phyloP scores from a whole-genome alignment of 2,888 invertebrate species.

The Scaptomyza tumidula region DNA sequence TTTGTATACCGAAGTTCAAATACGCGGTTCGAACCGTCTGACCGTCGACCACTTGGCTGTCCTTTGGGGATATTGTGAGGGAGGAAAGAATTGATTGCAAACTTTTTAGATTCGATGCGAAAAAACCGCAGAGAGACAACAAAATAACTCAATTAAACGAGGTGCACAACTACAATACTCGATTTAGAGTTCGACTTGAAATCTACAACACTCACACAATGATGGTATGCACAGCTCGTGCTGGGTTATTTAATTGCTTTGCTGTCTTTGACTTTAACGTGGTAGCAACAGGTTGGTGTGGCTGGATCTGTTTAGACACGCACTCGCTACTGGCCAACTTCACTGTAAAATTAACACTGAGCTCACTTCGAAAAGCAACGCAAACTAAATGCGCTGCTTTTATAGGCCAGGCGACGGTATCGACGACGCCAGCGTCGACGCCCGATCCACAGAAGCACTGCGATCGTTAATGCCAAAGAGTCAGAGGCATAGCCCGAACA shows the following conservation, averaged over 20 bases:
- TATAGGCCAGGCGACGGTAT: constrained; percentile 66
- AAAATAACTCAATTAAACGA: neutral
- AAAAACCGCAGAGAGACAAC: constrained; percentile 1
- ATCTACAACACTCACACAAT: constrained; percentile 30
- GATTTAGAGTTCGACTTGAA: neutral
- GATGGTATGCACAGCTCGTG: constrained; percentile 22
- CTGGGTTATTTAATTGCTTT: constrained; percentile 38
- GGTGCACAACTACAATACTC: constrained; percentile 11
- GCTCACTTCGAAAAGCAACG: constrained; percentile 79
- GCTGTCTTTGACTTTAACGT: constrained; percentile 50
- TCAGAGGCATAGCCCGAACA: constrained; percentile 14
- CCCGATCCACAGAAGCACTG: constrained; percentile 39
- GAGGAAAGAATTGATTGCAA: constrained; percentile 19
- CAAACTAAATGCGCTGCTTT: constrained; percentile 81
- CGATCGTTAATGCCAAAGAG: constrained; percentile 72
- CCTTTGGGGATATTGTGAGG: neutral
- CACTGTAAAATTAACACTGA: constrained; percentile 82
- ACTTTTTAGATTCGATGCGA: constrained; percentile 9
- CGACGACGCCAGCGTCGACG: constrained; percentile 19
- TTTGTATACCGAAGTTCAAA: constrained; percentile 22
- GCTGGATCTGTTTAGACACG: constrained; percentile 28
- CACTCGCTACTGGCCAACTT: constrained; percentile 73
- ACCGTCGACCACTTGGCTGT: neutral
- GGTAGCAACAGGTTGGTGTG: constrained; percentile 48
- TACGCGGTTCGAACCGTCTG: constrained; percentile 23